These are phyloP conservation scores for Leptinotarsa defecta DNA, from an alignment of 1,140 invertebrate genomes.

Conservation along the genomic window DNA sequence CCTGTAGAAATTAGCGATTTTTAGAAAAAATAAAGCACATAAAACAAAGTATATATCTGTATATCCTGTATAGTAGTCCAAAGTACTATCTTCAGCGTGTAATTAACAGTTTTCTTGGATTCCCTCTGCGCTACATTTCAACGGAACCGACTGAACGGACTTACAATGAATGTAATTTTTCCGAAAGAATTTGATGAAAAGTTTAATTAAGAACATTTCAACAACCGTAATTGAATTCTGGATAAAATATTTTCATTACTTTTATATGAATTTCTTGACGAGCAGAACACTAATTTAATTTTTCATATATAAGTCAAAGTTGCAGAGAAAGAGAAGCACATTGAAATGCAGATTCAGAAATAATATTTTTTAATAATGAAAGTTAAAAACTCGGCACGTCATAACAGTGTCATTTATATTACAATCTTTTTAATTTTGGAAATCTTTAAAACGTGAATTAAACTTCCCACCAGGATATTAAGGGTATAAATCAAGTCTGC, in stretches of 20 bases:
- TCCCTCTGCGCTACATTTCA: too few relatives aligned
- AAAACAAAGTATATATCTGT: too few relatives aligned
- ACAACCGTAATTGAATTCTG: conserved; percentile 21
- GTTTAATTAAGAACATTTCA: conserved; percentile 27
- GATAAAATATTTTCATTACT: conserved; percentile 22
- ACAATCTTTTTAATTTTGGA: conserved; percentile 50
- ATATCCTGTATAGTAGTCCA: too few relatives aligned
- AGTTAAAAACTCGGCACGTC: conserved; percentile 47
- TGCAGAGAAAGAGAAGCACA: conserved; percentile 24
- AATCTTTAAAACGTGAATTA: conserved; percentile 50
- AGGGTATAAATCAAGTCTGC: conserved; percentile 47
- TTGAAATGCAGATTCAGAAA: conserved; percentile 47
- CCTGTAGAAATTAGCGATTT: too few relatives aligned
- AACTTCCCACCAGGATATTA: conserved; percentile 50
- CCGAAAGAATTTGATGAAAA: conserved; percentile 18
- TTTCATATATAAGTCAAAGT: conserved; percentile 30
- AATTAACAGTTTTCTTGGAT: too few relatives aligned
- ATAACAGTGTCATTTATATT: conserved; percentile 52
- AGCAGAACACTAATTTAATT: conserved; percentile 27
- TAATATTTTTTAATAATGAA: conserved; percentile 51
- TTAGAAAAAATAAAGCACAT: too few relatives aligned
- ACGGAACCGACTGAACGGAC: too few relatives aligned
- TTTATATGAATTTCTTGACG: conserved; percentile 26
- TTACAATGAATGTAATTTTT: conserved; percentile 17
- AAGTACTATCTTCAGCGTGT: too few relatives aligned